These are phyloP conservation scores for Octomys mimax DNA, from an alignment of 2,797 vertebrate species.

Conservation along the genomic window DNA sequence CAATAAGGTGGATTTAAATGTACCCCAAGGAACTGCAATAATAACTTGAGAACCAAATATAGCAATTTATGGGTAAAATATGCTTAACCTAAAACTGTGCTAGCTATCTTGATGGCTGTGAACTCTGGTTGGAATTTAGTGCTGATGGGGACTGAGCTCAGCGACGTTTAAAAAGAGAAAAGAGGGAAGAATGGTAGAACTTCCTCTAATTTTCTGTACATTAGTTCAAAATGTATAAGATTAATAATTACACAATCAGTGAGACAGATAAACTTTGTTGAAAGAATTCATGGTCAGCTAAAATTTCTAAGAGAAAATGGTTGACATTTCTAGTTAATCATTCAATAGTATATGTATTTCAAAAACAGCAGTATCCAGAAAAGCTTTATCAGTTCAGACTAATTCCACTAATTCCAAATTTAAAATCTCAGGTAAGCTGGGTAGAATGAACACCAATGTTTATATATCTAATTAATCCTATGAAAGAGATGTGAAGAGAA, in stretches of 20 bases:
- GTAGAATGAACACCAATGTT: not conserved
- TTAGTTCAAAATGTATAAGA: slow-evolving; percentile 60
- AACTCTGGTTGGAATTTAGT: slow-evolving; percentile 89
- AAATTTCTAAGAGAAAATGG: slow-evolving; percentile 39
- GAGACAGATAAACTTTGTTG: slow-evolving; percentile 1
- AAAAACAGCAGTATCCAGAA: not conserved
- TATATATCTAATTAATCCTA: not conserved
- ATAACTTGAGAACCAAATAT: slow-evolving; percentile 93
- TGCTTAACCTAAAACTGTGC: slow-evolving; percentile 92
- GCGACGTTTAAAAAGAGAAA: slow-evolving; percentile 76
- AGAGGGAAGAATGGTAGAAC: slow-evolving; percentile 2
- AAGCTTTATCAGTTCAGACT: not conserved
- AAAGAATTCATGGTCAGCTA: not conserved
- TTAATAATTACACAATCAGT: slow-evolving; percentile 56
- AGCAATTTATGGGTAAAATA: slow-evolving; percentile 93
- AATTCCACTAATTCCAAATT: not conserved
- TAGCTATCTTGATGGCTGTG: slow-evolving; percentile 88
- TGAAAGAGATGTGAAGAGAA: not conserved
- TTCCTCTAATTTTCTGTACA: slow-evolving; percentile 67
- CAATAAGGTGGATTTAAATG: slow-evolving; percentile 94
- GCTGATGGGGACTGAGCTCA: slow-evolving; percentile 84
- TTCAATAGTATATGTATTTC: not conserved
- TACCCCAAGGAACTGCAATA: slow-evolving; percentile 93
- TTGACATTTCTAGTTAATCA: slow-evolving; percentile 19
- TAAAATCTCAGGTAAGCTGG: not conserved